phyloP scores from a whole-genome alignment of 2,797 vertebrate genomes.

The Gymnoscopelus microlampas region DNA sequence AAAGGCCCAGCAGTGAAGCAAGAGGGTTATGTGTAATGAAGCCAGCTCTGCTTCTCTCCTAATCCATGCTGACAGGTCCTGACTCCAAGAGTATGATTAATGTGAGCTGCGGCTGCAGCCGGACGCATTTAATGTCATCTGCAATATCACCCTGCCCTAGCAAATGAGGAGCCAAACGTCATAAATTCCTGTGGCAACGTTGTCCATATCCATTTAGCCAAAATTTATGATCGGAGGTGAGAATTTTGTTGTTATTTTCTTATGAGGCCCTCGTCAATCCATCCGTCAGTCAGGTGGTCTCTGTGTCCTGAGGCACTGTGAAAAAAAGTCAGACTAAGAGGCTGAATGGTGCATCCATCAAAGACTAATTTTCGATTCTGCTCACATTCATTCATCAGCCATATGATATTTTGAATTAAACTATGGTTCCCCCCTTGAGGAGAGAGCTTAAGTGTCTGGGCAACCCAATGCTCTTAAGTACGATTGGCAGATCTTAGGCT shows the following conservation, averaged over 20 bases:
- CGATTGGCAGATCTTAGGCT: background rate
- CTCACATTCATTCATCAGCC: constrained; percentile 53
- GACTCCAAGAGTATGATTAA: constrained; percentile 75
- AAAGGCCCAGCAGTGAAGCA: constrained; percentile 41
- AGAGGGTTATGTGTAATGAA: constrained; percentile 55
- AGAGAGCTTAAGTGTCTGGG: too few relatives aligned
- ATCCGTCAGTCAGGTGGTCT: constrained; percentile 47
- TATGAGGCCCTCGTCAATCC: constrained; percentile 37
- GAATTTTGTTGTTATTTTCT: constrained; percentile 63
- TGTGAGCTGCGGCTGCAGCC: constrained; percentile 57
- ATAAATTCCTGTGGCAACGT: constrained; percentile 70
- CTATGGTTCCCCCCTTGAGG: too few relatives aligned
- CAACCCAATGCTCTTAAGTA: too few relatives aligned
- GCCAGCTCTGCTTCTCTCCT: constrained; percentile 48
- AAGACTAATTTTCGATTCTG: constrained; percentile 37
- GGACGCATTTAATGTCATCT: constrained; percentile 75
- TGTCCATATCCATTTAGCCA: constrained; percentile 75
- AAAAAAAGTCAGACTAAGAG: constrained; percentile 54
- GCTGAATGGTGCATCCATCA: constrained; percentile 37
- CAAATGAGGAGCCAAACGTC: constrained; percentile 61
- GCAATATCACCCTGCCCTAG: constrained; percentile 60
- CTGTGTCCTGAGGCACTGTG: constrained; percentile 16
- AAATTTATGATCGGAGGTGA: constrained; percentile 71
- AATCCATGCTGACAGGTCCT: constrained; percentile 64
- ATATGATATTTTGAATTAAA: constrained; percentile 47